Evolutionary conservation across 2,888 invertebrate genomes (phyloP), one percentile per base, ranked within the genome.

Genomic region (Trissolcus japonicus): DNA sequence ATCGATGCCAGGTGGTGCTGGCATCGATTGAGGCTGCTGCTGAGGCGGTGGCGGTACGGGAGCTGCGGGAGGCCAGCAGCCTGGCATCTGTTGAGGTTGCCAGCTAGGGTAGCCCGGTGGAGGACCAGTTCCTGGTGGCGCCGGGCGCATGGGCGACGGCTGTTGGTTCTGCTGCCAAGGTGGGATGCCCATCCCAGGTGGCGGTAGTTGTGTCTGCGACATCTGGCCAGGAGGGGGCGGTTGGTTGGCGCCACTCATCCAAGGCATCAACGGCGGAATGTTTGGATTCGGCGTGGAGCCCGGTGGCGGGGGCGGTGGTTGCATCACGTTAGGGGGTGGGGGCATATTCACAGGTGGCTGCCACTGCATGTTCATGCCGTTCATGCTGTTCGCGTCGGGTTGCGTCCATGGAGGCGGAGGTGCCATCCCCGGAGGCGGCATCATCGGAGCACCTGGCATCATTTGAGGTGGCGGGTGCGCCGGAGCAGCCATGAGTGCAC

Each of bases 401-500:
- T 82, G 82, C 0, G 76, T 65, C 82, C 81, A 82, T 0, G 78
- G 35, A 9, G 35, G 71, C 1, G 91, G 90, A 35, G 92, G 90
- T 50, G 91, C 89, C 82, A 91, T 90, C 79, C 91, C 91, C 29
- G 91, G 90, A 0, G 91, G 92, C 43, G 90, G 90, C 82, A 90
- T 90, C 82, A 89, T 87, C 9, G 87, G 87, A 1, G 88, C 87
- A 43, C 88, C 89, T 41, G 89, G 89, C 84, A 90, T 89, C 85
- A 90, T 86, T 66, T 88, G 89, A 1, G 89, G 89, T 0, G 90
- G 89, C 9, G 88, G 87, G 78, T 90, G 90, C 43, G 91, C 90
- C 2, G 92, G 92, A 29, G 92, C 91, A 2, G 93, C 91, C 92
- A 94, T 93, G 77, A 94, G 89, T 43, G 94, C 93, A 43, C 94